A percentile compares a stretch with the other conserved stretches of the same genome.
Evolutionary conservation across 2,797 vertebrate genomes (phyloP).

Genomic region (Heterohyrax brucei): DNA sequence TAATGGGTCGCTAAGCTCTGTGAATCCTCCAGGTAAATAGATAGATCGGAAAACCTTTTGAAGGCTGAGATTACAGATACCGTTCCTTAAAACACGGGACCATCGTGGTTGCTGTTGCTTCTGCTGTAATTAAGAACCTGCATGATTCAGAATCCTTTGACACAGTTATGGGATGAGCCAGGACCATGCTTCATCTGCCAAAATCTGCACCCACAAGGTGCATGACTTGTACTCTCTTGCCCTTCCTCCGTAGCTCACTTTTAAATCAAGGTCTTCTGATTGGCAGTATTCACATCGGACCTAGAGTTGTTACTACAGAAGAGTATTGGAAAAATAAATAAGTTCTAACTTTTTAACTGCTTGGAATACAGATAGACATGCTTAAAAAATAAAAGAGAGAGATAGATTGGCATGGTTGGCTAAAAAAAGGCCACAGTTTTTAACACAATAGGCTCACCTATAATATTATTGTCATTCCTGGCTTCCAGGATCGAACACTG

Average conservation of each 20-base stretch:
- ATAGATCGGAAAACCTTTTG: background rate
- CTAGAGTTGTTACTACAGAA: background rate
- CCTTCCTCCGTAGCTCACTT: background rate
- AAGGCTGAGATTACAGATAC: background rate
- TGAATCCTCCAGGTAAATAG: background rate
- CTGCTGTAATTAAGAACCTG: background rate
- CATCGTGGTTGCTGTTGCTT: background rate
- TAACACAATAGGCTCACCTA: background rate
- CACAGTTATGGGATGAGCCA: background rate
- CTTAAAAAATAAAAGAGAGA: background rate
- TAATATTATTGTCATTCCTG: background rate
- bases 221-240: background rate
- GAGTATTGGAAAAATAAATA: background rate
- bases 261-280: background rate
- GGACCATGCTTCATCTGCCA: background rate
- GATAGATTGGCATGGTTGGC: background rate
- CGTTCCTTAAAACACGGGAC: background rate
- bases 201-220: background rate
- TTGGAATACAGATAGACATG: background rate
- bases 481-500: background rate
- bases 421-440: background rate
- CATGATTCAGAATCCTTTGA: background rate
- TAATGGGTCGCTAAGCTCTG: background rate
- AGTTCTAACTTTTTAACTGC: background rate
- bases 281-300: background rate